Conservation (phyloP, 2,888 invertebrate genomes). For the Choristoneura rosaceana region DNA sequence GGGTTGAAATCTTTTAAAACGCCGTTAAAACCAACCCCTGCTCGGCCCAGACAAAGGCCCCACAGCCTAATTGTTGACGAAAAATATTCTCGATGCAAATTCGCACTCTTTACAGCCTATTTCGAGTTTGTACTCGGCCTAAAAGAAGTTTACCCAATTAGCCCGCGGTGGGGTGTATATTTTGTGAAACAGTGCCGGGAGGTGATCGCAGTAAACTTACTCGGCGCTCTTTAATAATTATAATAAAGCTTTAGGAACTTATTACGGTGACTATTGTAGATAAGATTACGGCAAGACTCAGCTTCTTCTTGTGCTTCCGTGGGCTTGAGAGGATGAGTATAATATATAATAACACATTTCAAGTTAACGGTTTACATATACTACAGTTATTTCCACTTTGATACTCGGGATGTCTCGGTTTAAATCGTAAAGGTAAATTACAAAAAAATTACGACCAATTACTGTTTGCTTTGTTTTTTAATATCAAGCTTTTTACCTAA, state of each 20-base stretch:
- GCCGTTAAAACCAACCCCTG: slow-evolving; percentile 82
- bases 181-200: slow-evolving; percentile 53
- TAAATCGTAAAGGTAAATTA: too few species aligned
- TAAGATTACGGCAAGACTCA: neutral
- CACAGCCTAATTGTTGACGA: slow-evolving; percentile 82
- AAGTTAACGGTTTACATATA: too few species aligned
- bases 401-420: too few species aligned
- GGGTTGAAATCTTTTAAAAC: slow-evolving; percentile 83
- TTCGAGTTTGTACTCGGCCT: slow-evolving; percentile 79
- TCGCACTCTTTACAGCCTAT: slow-evolving; percentile 82
- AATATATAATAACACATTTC: too few species aligned
- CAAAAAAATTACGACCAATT: too few species aligned
- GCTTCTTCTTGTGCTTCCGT: neutral
- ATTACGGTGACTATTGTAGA: slow-evolving; percentile 1
- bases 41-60: slow-evolving; percentile 77
- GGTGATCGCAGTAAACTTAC: slow-evolving; percentile 41
- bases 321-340: too few species aligned
- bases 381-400: too few species aligned
- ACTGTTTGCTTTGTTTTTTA: too few species aligned
- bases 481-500: too few species aligned
- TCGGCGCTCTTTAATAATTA: slow-evolving; percentile 11
- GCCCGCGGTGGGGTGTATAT: slow-evolving; percentile 65
- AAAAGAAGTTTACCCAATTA: slow-evolving; percentile 80
- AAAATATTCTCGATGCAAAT: slow-evolving; percentile 84
- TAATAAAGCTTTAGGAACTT: slow-evolving; percentile 10